phyloP scores from a whole-genome alignment of 2,113 vertebrate genomes.

The Desmodus rotundus region DNA sequence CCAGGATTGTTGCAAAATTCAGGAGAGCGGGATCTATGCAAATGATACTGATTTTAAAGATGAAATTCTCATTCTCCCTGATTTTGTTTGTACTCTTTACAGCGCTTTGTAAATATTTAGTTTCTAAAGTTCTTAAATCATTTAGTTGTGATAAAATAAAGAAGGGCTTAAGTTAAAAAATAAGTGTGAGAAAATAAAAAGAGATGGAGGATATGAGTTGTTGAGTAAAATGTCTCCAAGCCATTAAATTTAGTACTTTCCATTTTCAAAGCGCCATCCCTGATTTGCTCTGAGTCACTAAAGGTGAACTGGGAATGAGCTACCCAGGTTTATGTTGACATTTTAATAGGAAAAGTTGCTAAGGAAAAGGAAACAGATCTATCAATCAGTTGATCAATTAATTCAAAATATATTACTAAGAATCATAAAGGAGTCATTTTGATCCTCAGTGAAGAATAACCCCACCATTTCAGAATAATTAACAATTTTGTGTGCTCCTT shows the following conservation, averaged over 20 bases:
- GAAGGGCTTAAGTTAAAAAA: neutral
- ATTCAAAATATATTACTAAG: neutral
- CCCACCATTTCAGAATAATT: neutral
- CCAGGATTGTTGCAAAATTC: neutral
- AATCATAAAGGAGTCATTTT: neutral
- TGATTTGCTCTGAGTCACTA: neutral
- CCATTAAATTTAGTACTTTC: neutral
- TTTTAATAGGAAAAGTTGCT: neutral
- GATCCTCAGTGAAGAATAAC: slow-evolving; percentile 13
- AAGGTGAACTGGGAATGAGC: neutral
- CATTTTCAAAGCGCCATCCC: neutral
- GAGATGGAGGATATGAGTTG: neutral
- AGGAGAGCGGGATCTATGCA: neutral
- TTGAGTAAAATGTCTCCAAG: neutral
- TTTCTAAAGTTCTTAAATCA: neutral
- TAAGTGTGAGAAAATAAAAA: neutral
- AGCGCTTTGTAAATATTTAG: neutral
- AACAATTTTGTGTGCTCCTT: neutral
- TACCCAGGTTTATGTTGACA: neutral
- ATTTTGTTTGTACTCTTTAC: neutral
- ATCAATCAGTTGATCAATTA: slow-evolving; percentile 1
- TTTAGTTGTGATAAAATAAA: neutral
- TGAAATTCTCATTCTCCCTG: neutral
- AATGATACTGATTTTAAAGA: neutral
- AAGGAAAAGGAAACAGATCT: neutral